A percentile compares a stretch with the other conserved stretches of the same genome.
These are phyloP conservation scores for pig (Sus scrofa) DNA, from an alignment of 2,113 vertebrate species.

Conservation along the genomic window T2T-Sscrofa CM000819.6:104630001-104630500, in stretches of 20 bases:
- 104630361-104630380: background rate
- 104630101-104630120: background rate
- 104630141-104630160: background rate
- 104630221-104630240: slow-evolving; percentile 28
- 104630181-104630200: background rate
- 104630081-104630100: background rate
- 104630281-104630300: background rate
- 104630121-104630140: background rate
- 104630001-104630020: background rate
- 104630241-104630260: background rate
- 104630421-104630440: background rate
- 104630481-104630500: background rate
- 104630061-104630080: slow-evolving; percentile 12
- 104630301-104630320: background rate
- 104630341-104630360: background rate
- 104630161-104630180: background rate
- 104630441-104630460: background rate
- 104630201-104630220: background rate
- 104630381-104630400: background rate
- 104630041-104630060: background rate
- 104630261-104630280: slow-evolving; percentile 22
- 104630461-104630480: background rate
- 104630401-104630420: background rate
- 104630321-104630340: background rate
- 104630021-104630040: background rate